Conservation (phyloP, 2,113 vertebrate genomes). For the Neoarius graeffei region DNA sequence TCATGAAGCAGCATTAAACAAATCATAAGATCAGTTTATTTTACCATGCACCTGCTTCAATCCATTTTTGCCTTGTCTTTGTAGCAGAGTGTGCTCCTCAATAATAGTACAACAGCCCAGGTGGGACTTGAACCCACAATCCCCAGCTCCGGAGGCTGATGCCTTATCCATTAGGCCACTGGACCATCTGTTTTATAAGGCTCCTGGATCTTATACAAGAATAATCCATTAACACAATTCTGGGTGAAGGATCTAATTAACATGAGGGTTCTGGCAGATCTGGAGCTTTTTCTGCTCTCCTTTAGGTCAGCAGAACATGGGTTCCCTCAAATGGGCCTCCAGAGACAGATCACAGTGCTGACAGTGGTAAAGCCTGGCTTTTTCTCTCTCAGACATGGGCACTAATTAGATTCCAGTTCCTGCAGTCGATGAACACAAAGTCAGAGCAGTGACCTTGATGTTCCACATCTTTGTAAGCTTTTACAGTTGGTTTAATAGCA, state of each 20-base stretch:
- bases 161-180: conserved; percentile 93
- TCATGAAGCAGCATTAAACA: no score
- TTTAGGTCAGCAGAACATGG: not conserved
- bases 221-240: not conserved
- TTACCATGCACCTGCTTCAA: no score
- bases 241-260: not conserved
- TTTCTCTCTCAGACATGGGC: not conserved
- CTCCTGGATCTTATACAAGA: no score
- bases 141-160: conserved; percentile 86
- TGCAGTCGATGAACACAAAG: not conserved
- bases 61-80: no score
- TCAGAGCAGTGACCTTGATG: not conserved
- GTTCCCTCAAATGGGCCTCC: not conserved
- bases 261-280: not conserved
- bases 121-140: conserved; percentile 81
- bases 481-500: no score
- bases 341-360: not conserved
- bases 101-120: no score
- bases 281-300: not conserved
- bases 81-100: no score
- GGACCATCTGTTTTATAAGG: conserved; percentile 54
- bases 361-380: not conserved
- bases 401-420: conserved; percentile 3
- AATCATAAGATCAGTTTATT: no score
- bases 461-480: no score